Base-by-base conservation (phyloP, 1,140 invertebrate genomes). In the Euglossa dilemma region DNA sequence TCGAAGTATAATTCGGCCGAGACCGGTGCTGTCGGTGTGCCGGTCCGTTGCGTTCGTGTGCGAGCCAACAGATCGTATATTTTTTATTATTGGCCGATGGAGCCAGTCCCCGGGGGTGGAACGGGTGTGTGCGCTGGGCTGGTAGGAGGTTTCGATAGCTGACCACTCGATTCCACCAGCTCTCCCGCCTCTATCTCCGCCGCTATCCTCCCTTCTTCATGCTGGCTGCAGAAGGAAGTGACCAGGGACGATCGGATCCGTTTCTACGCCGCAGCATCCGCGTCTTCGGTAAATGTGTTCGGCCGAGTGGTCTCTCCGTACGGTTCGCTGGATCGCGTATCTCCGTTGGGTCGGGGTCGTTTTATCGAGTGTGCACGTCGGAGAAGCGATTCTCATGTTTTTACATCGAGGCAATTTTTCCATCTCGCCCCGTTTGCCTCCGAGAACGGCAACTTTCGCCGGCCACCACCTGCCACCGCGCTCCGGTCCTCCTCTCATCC, bases 331-430 rank as follows among this genome's bases (percentile, higher is more conserved):
- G 85, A 90, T 89, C 90, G 89, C 89, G 87, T 85, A 86, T 89
- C 87, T 84, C 82, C 77, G 75, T 71, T 74, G 76, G 85, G 83
- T 84, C 83, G 84, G 80, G 89, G 85, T 92, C 92, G 90, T 93
- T 94, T 94, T 92, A 94, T 94, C 90, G 93, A 93, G 92, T 92
- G 90, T 89, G 86, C 89, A 91, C 90, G 91, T 85, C 87, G 91
- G 90, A 90, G 91, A 86, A 84, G 83, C 89, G 91, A 92, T 93
- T 90, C 93, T 94, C 93, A 94, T 94, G 94, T 94, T 94, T 94
- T 94, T 94, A 94, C 94, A 94, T 94, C 91, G 92, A 93, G 92
- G 93, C 94, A 94, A 94, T 94, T 94, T 94, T 94, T 93, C 93
- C 92, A 93, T 94, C 89, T 92, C 92, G 93, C 92, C 92, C 90